These are phyloP conservation scores for Cloeon dipterum DNA, from an alignment of 2,888 invertebrate species.

Conservation along the genomic window DNA sequence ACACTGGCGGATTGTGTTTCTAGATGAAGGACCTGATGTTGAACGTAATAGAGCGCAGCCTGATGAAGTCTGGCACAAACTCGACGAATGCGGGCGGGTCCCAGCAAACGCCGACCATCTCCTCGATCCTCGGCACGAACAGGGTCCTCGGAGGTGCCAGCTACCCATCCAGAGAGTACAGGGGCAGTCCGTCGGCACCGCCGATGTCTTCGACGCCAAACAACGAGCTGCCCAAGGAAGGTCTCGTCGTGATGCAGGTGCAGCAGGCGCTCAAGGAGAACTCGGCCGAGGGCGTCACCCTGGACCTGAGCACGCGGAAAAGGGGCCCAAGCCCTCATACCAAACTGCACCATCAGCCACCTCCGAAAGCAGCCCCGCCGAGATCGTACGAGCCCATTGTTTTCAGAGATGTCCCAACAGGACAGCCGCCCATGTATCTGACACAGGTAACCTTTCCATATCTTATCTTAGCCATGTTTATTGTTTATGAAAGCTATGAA, in stretches of 20 bases:
- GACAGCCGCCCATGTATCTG: neutral
- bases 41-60: slow-evolving; percentile 59
- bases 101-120: slow-evolving; percentile 27
- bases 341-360: slow-evolving; percentile 12
- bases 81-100: slow-evolving; percentile 10
- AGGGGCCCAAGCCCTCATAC: slow-evolving; percentile 7
- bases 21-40: slow-evolving; percentile 57
- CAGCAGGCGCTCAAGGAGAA: slow-evolving; percentile 10
- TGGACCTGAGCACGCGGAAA: slow-evolving; percentile 53
- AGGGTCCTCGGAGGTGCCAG: slow-evolving; percentile 2
- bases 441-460: too few species aligned
- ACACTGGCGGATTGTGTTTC: too few species aligned
- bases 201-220: slow-evolving; percentile 2
- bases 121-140: slow-evolving; percentile 22
- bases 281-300: slow-evolving; percentile 27
- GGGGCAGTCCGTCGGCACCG: slow-evolving; percentile 3
- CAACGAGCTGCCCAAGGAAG: slow-evolving; percentile 32
- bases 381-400: slow-evolving; percentile 7
- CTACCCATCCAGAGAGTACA: slow-evolving; percentile 3
- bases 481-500: too few species aligned
- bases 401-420: slow-evolving; percentile 2
- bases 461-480: too few species aligned
- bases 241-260: slow-evolving; percentile 33
- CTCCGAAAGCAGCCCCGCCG: slow-evolving; percentile 9
- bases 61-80: slow-evolving; percentile 28